A percentile compares a stretch with the other conserved stretches of the same genome.
phyloP scores from a whole-genome alignment of 2,113 vertebrate genomes.

The Chinchilla lanigera region DNA sequence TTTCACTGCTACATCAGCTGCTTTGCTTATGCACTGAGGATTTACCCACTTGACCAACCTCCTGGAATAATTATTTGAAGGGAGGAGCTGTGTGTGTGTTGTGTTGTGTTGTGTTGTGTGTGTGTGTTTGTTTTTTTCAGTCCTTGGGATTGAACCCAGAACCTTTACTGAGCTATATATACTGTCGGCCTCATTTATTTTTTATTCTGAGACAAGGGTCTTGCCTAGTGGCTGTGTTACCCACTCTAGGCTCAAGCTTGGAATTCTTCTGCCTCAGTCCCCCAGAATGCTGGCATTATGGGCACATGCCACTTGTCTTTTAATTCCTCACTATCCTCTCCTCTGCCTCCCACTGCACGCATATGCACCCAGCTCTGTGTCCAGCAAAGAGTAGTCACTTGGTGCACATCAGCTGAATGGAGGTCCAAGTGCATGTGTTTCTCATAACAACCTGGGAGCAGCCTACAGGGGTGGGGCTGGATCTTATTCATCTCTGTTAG shows the following conservation, averaged over 20 bases:
- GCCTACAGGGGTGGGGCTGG: not conserved
- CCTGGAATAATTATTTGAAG: not conserved
- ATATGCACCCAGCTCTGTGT: not conserved
- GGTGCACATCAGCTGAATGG: not conserved
- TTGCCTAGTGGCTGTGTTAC: not conserved
- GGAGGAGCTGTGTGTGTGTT: not conserved
- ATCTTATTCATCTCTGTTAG: not conserved
- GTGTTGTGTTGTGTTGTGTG: not conserved
- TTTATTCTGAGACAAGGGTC: not conserved
- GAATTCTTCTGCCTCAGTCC: not conserved
- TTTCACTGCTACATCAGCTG: not conserved
- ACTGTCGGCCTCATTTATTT: not conserved
- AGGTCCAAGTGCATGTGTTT: not conserved
- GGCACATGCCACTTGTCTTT: not conserved
- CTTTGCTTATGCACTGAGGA: not conserved
- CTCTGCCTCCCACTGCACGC: not conserved
- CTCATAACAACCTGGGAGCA: not conserved
- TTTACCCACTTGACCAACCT: not conserved
- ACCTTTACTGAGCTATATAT: not conserved
- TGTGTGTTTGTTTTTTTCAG: not conserved
- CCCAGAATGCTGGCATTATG: not conserved
- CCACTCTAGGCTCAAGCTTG: not conserved
- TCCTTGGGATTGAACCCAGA: not conserved
- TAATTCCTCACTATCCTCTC: not conserved
- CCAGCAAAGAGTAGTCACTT: not conserved